phyloP scores from a whole-genome alignment of 2,113 vertebrate genomes.

The Psophia crepitans region DNA sequence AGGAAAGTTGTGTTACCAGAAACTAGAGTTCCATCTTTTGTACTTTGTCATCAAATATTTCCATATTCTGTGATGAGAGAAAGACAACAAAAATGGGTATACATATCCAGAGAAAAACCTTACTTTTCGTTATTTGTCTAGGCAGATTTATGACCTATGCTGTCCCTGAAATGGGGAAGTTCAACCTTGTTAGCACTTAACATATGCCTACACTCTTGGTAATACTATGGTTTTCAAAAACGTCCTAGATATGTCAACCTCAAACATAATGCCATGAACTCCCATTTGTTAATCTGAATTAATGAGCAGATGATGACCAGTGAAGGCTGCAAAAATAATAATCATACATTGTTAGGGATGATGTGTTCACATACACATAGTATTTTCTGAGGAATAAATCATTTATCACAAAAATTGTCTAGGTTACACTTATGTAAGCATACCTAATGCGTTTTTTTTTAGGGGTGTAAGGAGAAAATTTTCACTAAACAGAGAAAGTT shows the following conservation, averaged over 20 bases:
- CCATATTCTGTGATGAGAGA: not conserved
- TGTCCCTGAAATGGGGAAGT: not conserved
- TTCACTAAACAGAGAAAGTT: not conserved
- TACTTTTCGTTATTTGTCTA: not conserved
- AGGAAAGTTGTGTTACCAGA: not conserved
- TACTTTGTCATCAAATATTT: not conserved
- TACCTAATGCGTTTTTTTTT: not conserved
- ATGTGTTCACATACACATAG: not conserved
- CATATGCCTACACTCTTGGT: not conserved
- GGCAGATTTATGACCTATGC: not conserved
- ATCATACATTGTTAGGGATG: not conserved
- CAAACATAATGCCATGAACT: not conserved
- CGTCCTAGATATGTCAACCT: slow-evolving; percentile 54
- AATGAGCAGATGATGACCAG: slow-evolving; percentile 45
- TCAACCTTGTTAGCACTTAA: slow-evolving; percentile 9
- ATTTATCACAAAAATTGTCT: not conserved
- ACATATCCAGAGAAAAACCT: not conserved
- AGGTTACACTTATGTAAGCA: not conserved
- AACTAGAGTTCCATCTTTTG: not conserved
- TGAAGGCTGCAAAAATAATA: not conserved
- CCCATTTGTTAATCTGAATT: slow-evolving; percentile 51
- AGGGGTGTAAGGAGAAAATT: not conserved
- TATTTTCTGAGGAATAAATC: not conserved
- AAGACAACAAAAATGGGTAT: not conserved
- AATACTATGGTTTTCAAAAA: not conserved